Conservation (phyloP, 92 coral and sea anemone species). For the Siderastrea radians region DNA sequence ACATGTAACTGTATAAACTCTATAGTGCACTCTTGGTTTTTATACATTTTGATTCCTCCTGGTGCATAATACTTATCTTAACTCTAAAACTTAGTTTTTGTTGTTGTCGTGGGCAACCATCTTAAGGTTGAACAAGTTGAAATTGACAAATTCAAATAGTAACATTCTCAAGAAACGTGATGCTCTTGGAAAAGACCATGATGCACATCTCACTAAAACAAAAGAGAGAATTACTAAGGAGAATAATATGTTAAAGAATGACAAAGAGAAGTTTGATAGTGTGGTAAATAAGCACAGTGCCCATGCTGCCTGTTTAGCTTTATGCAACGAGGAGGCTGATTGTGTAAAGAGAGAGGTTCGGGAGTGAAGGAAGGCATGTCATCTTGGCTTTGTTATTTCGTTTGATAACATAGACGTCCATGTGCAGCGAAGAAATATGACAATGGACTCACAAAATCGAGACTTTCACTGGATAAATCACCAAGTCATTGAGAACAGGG, state of each 20-base stretch:
- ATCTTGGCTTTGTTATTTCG: conserved; percentile 64
- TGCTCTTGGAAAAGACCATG: conserved; percentile 31
- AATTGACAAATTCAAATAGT: conserved; percentile 7
- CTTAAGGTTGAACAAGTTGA: background rate
- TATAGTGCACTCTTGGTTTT: background rate
- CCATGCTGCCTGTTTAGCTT: conserved; percentile 36
- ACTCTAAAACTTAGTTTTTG: background rate
- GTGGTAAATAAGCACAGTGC: conserved; percentile 21
- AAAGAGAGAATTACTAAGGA: background rate
- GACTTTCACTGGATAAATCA: conserved; percentile 72
- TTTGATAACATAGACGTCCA: conserved; percentile 67
- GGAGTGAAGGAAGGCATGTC: conserved; percentile 13
- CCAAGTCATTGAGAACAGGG: conserved; percentile 49
- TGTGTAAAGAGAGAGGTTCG: conserved; percentile 2
- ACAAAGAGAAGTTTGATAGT: conserved; percentile 20
- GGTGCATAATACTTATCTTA: background rate
- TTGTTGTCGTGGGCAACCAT: background rate
- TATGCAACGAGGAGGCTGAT: conserved; percentile 32
- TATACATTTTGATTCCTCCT: background rate
- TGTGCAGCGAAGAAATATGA: conserved; percentile 52
- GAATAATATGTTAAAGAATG: conserved; percentile 25
- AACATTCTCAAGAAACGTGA: conserved; percentile 39
- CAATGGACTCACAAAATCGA: conserved; percentile 54
- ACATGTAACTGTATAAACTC: background rate
- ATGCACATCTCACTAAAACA: conserved; percentile 11